Evolutionary conservation across 2,888 invertebrate species (phyloP).

Genomic region (Nowickia ferox): DNA sequence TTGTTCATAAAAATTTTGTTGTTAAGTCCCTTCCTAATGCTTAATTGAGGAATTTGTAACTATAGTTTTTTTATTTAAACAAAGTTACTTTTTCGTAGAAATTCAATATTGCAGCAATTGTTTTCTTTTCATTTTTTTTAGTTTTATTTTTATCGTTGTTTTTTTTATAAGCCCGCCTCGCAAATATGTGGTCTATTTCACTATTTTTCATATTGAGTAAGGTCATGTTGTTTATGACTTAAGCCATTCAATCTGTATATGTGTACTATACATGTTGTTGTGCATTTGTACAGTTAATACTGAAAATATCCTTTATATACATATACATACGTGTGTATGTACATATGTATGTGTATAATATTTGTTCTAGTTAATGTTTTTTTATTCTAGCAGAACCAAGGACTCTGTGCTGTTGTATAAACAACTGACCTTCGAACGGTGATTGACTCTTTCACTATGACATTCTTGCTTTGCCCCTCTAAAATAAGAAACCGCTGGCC

Average conservation of each 20-base stretch:
- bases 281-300: constrained; percentile 49
- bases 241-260: constrained; percentile 45
- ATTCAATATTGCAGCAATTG: no score
- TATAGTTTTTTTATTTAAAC: no score
- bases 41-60: no score
- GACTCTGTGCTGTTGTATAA: constrained; percentile 52
- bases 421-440: constrained; percentile 70
- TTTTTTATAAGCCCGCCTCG: constrained; percentile 13
- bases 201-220: constrained; percentile 58
- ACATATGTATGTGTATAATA: not conserved
- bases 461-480: constrained; percentile 13
- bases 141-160: not conserved
- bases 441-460: constrained; percentile 69
- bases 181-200: constrained; percentile 19
- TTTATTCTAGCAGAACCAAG: constrained; percentile 41
- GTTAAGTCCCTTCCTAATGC: no score
- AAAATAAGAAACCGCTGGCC: not conserved
- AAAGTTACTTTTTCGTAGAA: no score
- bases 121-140: not conserved
- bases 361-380: constrained; percentile 61
- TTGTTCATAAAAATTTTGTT: no score
- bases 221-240: constrained; percentile 70
- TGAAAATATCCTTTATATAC: constrained; percentile 53
- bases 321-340: not conserved
- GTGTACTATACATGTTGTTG: not conserved